phyloP scores from a whole-genome alignment of 2,113 vertebrate genomes.

The Oreochromis tanganicae region DNA sequence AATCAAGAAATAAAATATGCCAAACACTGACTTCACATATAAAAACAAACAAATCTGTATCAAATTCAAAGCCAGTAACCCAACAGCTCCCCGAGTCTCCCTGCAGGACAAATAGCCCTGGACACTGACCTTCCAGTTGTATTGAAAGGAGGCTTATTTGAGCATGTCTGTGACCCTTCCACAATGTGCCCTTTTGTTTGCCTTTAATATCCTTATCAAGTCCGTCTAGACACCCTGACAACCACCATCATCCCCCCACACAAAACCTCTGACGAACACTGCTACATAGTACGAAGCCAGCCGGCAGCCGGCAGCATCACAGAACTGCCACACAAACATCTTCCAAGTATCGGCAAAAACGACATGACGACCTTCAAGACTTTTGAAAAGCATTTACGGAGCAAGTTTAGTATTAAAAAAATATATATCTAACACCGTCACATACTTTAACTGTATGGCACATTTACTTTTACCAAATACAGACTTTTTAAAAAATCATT shows the following conservation, averaged over 20 bases:
- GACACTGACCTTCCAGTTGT: conserved; percentile 40
- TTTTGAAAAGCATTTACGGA: background rate
- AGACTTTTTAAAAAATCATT: background rate
- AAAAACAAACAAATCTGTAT: conserved; percentile 26
- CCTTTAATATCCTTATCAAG: conserved; percentile 74
- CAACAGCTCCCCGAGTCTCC: conserved; percentile 29
- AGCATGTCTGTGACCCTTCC: conserved; percentile 54
- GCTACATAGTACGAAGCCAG: background rate
- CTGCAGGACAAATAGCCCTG: conserved; percentile 22
- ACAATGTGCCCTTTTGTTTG: conserved; percentile 67
- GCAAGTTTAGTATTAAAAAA: background rate
- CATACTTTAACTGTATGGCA: background rate
- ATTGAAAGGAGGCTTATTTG: conserved; percentile 53
- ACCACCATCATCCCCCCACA: conserved; percentile 45
- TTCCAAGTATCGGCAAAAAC: background rate
- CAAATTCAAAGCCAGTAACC: conserved; percentile 1
- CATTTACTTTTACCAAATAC: background rate
- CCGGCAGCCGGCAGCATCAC: background rate
- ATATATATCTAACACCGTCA: rapidly evolving
- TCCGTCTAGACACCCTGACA: conserved; percentile 74
- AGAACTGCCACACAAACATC: background rate
- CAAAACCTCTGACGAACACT: background rate
- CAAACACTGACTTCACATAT: background rate
- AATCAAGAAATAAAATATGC: background rate
- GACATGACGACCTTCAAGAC: background rate